Conservation (phyloP, 35 echinoderm and acorn worm species). For the Chiridota heheva region DNA sequence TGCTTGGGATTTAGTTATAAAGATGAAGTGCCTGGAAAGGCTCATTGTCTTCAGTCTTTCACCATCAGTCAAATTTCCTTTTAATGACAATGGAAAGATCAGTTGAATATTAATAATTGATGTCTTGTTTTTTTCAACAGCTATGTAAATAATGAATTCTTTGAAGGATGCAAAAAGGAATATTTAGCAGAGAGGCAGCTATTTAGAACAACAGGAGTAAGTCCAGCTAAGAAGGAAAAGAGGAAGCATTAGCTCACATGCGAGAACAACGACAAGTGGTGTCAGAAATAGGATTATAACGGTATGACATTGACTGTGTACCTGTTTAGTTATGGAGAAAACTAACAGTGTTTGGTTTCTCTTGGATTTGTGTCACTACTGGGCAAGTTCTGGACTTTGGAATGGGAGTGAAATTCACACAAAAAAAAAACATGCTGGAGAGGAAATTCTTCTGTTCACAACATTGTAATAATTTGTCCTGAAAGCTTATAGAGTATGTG, state of each 20-base stretch:
- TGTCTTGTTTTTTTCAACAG: slow-evolving; percentile 21
- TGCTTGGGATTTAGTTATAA: too few species aligned
- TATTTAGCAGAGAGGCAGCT: slow-evolving; percentile 80
- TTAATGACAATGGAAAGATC: background rate
- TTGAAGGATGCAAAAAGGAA: slow-evolving; percentile 84
- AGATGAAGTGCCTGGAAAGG: too few species aligned
- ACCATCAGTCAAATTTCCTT: background rate
- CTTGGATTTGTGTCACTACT: too few species aligned
- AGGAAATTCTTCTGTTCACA: too few species aligned
- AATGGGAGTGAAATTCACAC: too few species aligned
- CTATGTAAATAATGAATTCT: slow-evolving; percentile 70
- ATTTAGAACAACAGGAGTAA: slow-evolving; percentile 71
- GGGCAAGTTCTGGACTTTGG: too few species aligned
- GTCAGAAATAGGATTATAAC: background rate
- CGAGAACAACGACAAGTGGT: background rate
- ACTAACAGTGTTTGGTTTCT: too few species aligned
- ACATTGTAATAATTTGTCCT: too few species aligned
- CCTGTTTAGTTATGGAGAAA: too few species aligned
- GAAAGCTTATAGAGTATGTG: too few species aligned
- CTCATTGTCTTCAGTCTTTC: background rate
- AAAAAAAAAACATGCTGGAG: too few species aligned
- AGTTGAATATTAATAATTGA: background rate
- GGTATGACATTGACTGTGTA: too few species aligned
- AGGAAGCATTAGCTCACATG: background rate
- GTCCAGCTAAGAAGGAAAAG: slow-evolving; percentile 44